Evolutionary conservation across 1,140 invertebrate species (phyloP).

Genomic region (Drosophila lowei): DNA sequence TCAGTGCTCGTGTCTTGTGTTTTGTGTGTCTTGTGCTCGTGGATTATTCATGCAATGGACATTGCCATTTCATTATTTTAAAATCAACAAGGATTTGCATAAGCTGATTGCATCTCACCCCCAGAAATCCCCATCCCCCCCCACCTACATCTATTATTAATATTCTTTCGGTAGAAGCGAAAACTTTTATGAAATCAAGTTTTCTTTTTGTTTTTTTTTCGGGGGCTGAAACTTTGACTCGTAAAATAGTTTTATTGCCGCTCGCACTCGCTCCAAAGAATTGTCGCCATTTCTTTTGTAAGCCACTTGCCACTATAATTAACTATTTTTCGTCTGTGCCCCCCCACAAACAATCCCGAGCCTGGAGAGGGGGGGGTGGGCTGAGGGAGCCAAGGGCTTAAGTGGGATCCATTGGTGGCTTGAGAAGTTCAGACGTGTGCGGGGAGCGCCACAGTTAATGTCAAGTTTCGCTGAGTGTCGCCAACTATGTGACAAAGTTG

Average conservation of each 20-base stretch:
- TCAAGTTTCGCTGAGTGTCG: slow-evolving; percentile 50
- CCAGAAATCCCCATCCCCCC: not conserved
- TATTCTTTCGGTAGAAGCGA: slow-evolving; percentile 49
- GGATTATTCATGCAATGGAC: slow-evolving; percentile 71
- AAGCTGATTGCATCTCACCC: slow-evolving; percentile 64
- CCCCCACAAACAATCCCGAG: slow-evolving; percentile 21
- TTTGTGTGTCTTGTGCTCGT: slow-evolving; percentile 8
- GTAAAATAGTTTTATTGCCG: slow-evolving; percentile 78
- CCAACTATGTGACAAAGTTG: slow-evolving; percentile 61
- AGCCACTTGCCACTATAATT: slow-evolving; percentile 76
- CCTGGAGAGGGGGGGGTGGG: not conserved
- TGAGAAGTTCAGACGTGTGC: slow-evolving; percentile 55
- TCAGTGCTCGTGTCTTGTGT: not conserved
- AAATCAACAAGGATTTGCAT: slow-evolving; percentile 73
- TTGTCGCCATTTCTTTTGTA: slow-evolving; percentile 56
- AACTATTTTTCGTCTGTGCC: slow-evolving; percentile 71
- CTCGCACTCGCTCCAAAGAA: slow-evolving; percentile 15
- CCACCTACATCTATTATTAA: slow-evolving; percentile 44
- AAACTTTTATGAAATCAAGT: slow-evolving; percentile 72
- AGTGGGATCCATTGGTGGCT: slow-evolving; percentile 25
- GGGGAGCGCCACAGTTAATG: slow-evolving; percentile 54
- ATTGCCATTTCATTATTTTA: slow-evolving; percentile 71
- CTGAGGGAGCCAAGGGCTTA: slow-evolving; percentile 10
- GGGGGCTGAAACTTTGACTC: slow-evolving; percentile 49
- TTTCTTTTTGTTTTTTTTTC: slow-evolving; percentile 11